Evolutionary conservation across 2,113 vertebrate genomes (phyloP).

Genomic region (Merops nubicus): DNA sequence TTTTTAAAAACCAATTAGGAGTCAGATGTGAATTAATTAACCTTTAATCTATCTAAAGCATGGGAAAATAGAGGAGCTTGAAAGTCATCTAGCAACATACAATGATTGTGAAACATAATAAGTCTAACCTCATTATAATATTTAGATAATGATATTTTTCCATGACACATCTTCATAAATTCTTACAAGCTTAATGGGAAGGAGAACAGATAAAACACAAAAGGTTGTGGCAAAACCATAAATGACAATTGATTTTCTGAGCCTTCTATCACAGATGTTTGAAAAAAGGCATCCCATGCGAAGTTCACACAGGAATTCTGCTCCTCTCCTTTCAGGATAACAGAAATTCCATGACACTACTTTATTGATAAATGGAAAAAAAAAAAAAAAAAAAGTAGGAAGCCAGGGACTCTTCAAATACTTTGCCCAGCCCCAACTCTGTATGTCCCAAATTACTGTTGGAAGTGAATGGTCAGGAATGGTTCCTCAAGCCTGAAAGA

Average conservation of each 20-base stretch:
- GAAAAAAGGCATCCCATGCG: background rate
- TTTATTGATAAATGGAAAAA: background rate
- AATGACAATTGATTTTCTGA: background rate
- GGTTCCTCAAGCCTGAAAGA: background rate
- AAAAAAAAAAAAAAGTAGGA: background rate
- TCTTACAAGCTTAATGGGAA: background rate
- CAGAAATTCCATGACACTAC: background rate
- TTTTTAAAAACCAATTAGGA: background rate
- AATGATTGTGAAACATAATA: background rate
- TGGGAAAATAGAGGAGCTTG: background rate
- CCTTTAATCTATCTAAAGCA: background rate
- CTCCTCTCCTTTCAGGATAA: background rate
- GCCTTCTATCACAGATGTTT: background rate
- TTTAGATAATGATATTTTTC: background rate
- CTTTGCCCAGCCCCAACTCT: background rate
- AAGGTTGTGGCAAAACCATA: background rate
- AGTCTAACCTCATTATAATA: background rate
- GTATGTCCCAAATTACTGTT: background rate
- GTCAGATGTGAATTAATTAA: conserved; percentile 12
- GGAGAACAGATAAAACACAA: background rate
- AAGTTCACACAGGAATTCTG: background rate
- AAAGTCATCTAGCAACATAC: background rate
- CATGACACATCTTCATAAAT: background rate
- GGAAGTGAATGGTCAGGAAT: background rate
- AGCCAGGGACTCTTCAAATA: background rate